These are phyloP conservation scores for Epinotia brunnichana DNA, from an alignment of 2,888 invertebrate genomes.

Conservation along the genomic window DNA sequence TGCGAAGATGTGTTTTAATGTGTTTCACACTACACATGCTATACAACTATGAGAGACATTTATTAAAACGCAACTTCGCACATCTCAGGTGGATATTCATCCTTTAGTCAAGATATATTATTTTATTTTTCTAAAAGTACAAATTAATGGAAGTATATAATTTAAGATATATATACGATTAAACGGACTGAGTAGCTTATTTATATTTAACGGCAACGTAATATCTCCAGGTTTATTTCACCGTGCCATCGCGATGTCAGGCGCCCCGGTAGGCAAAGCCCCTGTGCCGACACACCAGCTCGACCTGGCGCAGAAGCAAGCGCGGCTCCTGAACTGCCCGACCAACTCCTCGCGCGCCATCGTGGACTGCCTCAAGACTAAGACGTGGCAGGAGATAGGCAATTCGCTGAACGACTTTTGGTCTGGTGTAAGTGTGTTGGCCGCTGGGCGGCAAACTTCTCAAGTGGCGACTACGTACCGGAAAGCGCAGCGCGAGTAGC, in stretches of 20 bases:
- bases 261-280: slow-evolving; percentile 82
- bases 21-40: too few species aligned
- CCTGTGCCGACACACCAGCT: slow-evolving; percentile 81
- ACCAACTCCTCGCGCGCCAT: slow-evolving; percentile 80
- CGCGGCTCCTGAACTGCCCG: slow-evolving; percentile 84
- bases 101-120: neutral
- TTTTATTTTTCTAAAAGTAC: neutral
- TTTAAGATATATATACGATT: too few species aligned
- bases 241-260: slow-evolving; percentile 87
- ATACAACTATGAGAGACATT: too few species aligned
- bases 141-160: too few species aligned
- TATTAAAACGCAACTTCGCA: too few species aligned
- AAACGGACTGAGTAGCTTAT: too few species aligned
- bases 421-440: slow-evolving; percentile 59
- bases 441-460: too few species aligned
- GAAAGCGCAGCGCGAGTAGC: too few species aligned
- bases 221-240: slow-evolving; percentile 85
- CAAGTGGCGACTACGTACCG: neutral
- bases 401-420: slow-evolving; percentile 74
- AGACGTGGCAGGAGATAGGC: slow-evolving; percentile 74
- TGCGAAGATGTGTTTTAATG: too few species aligned
- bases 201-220: neutral
- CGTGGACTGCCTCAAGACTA: slow-evolving; percentile 83
- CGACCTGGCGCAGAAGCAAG: slow-evolving; percentile 85
- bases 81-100: too few species aligned